Conservation (phyloP, 2,113 vertebrate genomes). For the Fulmarus glacialis region DNA sequence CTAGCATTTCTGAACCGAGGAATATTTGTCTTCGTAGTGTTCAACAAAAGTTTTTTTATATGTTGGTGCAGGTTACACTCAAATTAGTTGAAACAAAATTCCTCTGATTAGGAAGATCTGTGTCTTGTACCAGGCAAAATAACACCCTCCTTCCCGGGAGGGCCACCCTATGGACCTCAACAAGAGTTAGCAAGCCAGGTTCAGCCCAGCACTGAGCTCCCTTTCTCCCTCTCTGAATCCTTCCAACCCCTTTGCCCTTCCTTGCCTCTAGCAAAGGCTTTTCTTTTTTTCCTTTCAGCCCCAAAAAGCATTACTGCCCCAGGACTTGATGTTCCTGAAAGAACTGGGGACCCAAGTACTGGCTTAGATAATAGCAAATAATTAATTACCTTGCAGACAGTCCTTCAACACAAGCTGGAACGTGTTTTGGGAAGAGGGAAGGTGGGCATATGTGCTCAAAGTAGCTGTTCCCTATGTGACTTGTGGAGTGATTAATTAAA, state of each 20-base stretch:
- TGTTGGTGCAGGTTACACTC: neutral
- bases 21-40: neutral
- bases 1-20: neutral
- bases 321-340: neutral
- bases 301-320: neutral
- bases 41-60: neutral
- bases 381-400: neutral
- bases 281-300: neutral
- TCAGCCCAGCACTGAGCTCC: neutral
- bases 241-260: neutral
- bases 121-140: fast-evolving
- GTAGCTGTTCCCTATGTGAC: neutral
- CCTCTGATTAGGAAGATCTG: neutral
- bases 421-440: neutral
- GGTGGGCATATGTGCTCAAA: neutral
- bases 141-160: neutral
- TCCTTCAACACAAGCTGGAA: neutral
- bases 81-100: neutral
- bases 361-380: neutral
- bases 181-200: neutral
- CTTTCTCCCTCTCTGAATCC: neutral
- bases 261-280: neutral
- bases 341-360: neutral
- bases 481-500: neutral
- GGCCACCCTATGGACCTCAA: neutral